Evolutionary conservation across 2,888 invertebrate species (phyloP), one percentile per base, ranked within the genome.

Genomic region (Meganola albula): DNA sequence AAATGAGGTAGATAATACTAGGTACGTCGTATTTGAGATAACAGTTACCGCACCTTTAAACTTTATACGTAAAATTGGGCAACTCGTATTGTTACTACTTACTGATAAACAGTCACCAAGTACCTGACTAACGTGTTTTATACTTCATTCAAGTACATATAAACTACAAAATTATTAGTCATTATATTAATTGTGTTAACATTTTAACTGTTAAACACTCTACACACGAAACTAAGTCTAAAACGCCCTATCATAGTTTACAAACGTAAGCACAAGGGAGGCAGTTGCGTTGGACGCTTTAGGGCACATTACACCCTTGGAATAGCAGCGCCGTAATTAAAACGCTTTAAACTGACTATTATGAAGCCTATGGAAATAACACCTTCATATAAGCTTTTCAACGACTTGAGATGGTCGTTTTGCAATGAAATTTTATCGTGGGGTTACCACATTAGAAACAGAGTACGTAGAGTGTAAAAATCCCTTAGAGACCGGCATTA

Each of bases 261-360:
- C 74, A n/a, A n/a, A n/a, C n/a, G n/a, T n/a, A 68, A 68, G 73
- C 71, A 62, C 66, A 54, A 53, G 53, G 62, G 69, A 65, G 59
- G 62, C 63, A 36, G 51, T 49, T 58, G 54, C 64, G 56, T 67
- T 60, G 53, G 63, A 40, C 68, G 65, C 71, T 78, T 79, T 70
- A 80, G 73, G 67, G 75, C 73, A 55, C 74, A 74, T 80, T 74
- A 71, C 69, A 76, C 78, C 79, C 79, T 74, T 67, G 58, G 58
- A 77, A 80, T 74, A 72, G 74, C 67, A 66, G 63, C 66, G 68
- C 65, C 60, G 75, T 83, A 83, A 83, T 85, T 84, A 83, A 83
- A 83, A 70, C 79, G 66, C 74, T 71, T 73, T 80, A 75, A 80
- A 79, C 67, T 71, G 72, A 74, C 78, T 62, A 82, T 83, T 71